Conservation (phyloP, 2,888 invertebrate genomes). For the Atethmia centrago region DNA sequence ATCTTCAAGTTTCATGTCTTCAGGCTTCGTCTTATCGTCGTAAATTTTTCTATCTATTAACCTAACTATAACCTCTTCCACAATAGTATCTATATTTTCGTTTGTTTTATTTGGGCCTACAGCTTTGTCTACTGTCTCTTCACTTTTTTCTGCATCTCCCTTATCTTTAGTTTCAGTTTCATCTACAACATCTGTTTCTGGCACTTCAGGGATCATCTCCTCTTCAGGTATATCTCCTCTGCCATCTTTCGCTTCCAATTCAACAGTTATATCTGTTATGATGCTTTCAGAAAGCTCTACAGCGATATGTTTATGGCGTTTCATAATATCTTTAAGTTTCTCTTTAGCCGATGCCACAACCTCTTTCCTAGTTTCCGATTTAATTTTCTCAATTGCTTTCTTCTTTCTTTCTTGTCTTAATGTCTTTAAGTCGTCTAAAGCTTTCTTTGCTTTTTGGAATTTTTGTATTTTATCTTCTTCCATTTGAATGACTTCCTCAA, state of each 20-base stretch:
- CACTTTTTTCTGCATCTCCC: conserved; percentile 46
- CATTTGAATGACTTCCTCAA: conserved; percentile 32
- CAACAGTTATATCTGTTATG: conserved; percentile 64
- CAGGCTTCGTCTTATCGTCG: conserved; percentile 88
- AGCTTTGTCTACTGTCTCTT: conserved; percentile 59
- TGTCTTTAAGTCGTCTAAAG: conserved; percentile 78
- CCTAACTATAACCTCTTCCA: conserved; percentile 87
- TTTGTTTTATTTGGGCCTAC: conserved; percentile 71
- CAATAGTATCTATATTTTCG: conserved; percentile 85
- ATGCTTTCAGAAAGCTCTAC: conserved; percentile 79
- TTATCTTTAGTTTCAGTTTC: conserved; percentile 54
- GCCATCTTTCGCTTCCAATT: conserved; percentile 72
- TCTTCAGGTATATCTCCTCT: conserved; percentile 81
- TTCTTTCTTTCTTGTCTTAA: conserved; percentile 83
- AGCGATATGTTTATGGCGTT: conserved; percentile 86
- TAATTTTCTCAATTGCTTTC: conserved; percentile 87
- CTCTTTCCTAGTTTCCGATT: conserved; percentile 86
- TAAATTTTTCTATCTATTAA: conserved; percentile 89
- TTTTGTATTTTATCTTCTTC: conserved; percentile 64
- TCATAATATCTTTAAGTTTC: conserved; percentile 88
- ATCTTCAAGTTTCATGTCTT: conserved; percentile 86
- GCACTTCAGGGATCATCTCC: conserved; percentile 64
- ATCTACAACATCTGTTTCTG: conserved; percentile 40
- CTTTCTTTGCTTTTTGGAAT: conserved; percentile 75
- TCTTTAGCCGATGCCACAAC: conserved; percentile 88